Conservation (phyloP, 2,888 invertebrate species). For the Pegoplata infirma region DNA sequence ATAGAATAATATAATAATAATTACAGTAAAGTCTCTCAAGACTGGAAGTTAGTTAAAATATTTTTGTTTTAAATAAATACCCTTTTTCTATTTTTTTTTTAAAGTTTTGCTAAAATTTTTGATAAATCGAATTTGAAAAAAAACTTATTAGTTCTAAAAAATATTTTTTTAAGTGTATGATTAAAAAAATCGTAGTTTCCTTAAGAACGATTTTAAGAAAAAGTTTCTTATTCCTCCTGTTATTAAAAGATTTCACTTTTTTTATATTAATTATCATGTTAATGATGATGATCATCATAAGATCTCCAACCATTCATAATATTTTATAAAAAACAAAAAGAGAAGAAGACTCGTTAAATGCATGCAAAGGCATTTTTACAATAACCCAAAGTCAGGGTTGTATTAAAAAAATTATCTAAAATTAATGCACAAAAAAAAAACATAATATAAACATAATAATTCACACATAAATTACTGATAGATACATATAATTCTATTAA, state of each 20-base stretch:
- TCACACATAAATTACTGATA: conserved; percentile 45
- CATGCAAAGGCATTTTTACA: conserved; percentile 39
- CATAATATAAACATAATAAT: too few relatives aligned
- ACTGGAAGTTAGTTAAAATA: too few relatives aligned
- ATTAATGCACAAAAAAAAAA: background rate
- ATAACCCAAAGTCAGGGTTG: conserved; percentile 54
- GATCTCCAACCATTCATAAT: background rate
- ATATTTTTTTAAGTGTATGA: too few relatives aligned
- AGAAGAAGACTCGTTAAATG: conserved; percentile 31
- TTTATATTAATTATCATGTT: background rate
- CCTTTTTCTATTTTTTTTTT: too few relatives aligned
- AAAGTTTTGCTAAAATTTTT: too few relatives aligned
- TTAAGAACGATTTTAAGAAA: too few relatives aligned
- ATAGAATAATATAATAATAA: conserved; percentile 23
- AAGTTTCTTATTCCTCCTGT: too few relatives aligned
- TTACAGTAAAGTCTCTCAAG: background rate
- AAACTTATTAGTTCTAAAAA: too few relatives aligned
- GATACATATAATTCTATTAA: conserved; percentile 12
- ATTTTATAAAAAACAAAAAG: conserved; percentile 10
- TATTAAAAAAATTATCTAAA: background rate
- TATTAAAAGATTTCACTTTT: too few relatives aligned
- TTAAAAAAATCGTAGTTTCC: too few relatives aligned
- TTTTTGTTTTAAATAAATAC: too few relatives aligned
- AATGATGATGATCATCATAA: background rate
- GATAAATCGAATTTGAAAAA: too few relatives aligned